These are phyloP conservation scores for Microctonus brassicae DNA, from an alignment of 2,888 invertebrate species.

Conservation along the genomic window DNA sequence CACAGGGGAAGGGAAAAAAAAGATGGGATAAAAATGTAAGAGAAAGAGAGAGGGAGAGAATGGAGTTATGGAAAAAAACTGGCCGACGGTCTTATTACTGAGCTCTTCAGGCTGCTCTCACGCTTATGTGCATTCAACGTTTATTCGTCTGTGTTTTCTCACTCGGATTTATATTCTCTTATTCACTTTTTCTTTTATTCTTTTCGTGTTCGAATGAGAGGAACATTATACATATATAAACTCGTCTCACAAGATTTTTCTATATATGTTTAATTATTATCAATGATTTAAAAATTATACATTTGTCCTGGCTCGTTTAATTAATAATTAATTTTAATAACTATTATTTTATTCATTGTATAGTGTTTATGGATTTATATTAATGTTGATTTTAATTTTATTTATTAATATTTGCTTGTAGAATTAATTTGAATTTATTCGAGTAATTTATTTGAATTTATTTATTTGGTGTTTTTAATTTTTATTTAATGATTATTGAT, in stretches of 20 bases:
- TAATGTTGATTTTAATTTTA: too few relatives aligned
- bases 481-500: too few relatives aligned
- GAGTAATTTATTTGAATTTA: too few relatives aligned
- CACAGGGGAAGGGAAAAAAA: constrained; percentile 20
- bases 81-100: constrained; percentile 69
- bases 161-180: constrained; percentile 45
- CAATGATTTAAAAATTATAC: not conserved
- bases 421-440: too few relatives aligned
- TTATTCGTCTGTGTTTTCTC: not conserved
- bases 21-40: not conserved
- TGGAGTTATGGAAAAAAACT: constrained; percentile 63
- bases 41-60: constrained; percentile 40
- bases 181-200: constrained; percentile 38
- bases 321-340: too few relatives aligned
- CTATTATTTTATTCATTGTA: too few relatives aligned
- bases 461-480: too few relatives aligned
- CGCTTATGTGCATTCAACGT: constrained; percentile 57
- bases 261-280: not conserved
- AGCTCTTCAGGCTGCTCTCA: constrained; percentile 64
- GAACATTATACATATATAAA: too few relatives aligned
- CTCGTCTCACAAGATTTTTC: constrained; percentile 65
- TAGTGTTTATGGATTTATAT: too few relatives aligned
- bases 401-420: too few relatives aligned
- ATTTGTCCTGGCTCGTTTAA: too few relatives aligned
- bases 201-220: constrained; percentile 27